These are phyloP conservation scores for Spheniscus humboldti DNA, from an alignment of 2,797 vertebrate species.

Conservation along the genomic window DNA sequence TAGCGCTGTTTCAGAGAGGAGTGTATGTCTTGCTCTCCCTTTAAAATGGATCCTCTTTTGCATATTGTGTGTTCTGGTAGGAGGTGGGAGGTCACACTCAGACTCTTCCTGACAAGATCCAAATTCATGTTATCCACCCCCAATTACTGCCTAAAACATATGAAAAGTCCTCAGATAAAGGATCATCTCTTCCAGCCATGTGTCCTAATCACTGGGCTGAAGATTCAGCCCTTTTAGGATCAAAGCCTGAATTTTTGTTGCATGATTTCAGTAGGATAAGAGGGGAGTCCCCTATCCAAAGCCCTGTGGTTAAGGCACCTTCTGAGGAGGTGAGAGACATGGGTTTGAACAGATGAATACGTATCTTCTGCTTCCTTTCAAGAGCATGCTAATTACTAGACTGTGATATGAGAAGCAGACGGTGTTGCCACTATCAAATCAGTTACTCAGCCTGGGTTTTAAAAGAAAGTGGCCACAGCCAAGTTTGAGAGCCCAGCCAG, in stretches of 20 bases:
- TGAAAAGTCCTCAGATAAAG: not conserved
- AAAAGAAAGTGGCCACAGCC: not conserved
- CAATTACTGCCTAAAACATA: slow-evolving; percentile 3
- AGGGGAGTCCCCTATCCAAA: slow-evolving; percentile 12
- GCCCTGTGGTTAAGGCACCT: not conserved
- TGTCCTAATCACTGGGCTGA: not conserved
- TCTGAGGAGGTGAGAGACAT: slow-evolving; percentile 25
- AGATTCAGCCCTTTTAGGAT: not conserved
- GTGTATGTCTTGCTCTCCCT: not conserved
- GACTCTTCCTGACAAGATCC: slow-evolving; percentile 30
- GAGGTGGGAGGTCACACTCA: slow-evolving; percentile 45
- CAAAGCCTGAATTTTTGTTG: not conserved
- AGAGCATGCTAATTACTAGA: not conserved
- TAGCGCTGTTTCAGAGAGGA: not conserved
- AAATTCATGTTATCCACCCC: slow-evolving; percentile 22
- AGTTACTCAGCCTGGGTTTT: not conserved
- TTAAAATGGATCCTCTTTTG: slow-evolving; percentile 46
- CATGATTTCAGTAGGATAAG: not conserved
- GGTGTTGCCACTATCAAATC: not conserved
- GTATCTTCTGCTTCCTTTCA: not conserved
- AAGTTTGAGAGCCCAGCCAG: not conserved
- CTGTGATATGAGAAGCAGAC: not conserved
- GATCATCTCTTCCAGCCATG: not conserved
- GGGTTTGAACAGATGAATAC: not conserved
- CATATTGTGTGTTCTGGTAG: slow-evolving; percentile 40